Evolutionary conservation across 2,797 vertebrate genomes (phyloP).

Genomic region (Anisognathus igniventris): DNA sequence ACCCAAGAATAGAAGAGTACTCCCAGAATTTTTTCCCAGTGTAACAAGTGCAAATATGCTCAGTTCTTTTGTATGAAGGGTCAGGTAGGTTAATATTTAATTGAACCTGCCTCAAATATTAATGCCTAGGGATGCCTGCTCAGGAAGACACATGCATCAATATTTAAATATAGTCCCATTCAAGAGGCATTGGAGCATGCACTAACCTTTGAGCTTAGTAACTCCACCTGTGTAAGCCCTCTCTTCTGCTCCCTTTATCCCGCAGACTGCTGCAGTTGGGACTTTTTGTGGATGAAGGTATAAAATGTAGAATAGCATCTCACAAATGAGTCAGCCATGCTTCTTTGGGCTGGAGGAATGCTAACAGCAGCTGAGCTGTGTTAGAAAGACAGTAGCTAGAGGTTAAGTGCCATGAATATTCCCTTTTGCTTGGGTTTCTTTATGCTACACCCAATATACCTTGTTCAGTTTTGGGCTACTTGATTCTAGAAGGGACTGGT

Average conservation of each 20-base stretch:
- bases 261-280: neutral
- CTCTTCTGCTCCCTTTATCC: neutral
- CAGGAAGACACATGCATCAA: neutral
- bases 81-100: neutral
- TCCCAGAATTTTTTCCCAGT: neutral
- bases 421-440: neutral
- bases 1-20: neutral
- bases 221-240: neutral
- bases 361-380: neutral
- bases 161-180: neutral
- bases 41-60: neutral
- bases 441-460: fast-evolving
- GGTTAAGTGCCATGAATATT: neutral
- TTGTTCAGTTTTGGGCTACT: neutral
- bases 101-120: neutral
- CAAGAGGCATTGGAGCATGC: neutral
- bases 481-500: neutral
- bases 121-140: neutral
- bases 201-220: neutral
- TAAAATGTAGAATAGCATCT: neutral
- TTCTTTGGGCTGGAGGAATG: neutral
- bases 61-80: neutral
- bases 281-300: neutral
- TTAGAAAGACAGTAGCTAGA: neutral
- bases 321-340: neutral